Evolutionary conservation across 1,140 invertebrate species (phyloP).

Genomic region (Pemphigus obesinymphae): DNA sequence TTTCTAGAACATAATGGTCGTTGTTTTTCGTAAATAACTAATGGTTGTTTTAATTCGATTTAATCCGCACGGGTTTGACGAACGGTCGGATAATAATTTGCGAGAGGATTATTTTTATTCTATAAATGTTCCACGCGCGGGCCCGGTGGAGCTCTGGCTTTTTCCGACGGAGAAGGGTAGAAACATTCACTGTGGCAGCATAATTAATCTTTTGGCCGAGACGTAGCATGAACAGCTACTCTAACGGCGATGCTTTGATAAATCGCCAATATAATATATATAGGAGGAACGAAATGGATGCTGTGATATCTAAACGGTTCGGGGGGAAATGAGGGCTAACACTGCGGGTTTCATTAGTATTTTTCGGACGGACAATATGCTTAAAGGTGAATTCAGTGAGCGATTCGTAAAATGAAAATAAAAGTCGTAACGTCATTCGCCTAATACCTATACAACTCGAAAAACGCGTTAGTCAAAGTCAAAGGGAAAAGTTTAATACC

Average conservation of each 20-base stretch:
- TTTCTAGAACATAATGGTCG: not conserved
- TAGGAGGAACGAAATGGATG: not conserved
- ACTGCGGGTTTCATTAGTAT: not conserved
- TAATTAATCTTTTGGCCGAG: constrained; percentile 18
- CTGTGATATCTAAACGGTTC: not conserved
- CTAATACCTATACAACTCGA: too few species aligned
- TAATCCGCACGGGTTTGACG: not conserved
- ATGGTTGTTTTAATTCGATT: constrained; percentile 24
- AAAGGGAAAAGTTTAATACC: too few species aligned
- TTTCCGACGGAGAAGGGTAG: not conserved
- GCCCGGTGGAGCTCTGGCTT: not conserved
- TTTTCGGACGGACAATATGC: not conserved
- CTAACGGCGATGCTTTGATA: constrained; percentile 12
- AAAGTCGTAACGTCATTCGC: not conserved
- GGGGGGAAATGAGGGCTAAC: not conserved
- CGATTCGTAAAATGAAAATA: not conserved
- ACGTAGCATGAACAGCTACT: not conserved
- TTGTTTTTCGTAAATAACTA: constrained; percentile 9
- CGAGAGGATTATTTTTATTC: constrained; percentile 27
- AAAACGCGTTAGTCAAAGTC: too few species aligned
- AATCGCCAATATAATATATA: constrained; percentile 7
- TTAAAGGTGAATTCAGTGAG: not conserved
- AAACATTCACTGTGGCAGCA: not conserved
- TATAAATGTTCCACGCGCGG: not conserved
- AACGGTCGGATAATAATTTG: constrained; percentile 14